phyloP scores from a whole-genome alignment of 2,888 invertebrate genomes.

The Limnephilus lunatus region DNA sequence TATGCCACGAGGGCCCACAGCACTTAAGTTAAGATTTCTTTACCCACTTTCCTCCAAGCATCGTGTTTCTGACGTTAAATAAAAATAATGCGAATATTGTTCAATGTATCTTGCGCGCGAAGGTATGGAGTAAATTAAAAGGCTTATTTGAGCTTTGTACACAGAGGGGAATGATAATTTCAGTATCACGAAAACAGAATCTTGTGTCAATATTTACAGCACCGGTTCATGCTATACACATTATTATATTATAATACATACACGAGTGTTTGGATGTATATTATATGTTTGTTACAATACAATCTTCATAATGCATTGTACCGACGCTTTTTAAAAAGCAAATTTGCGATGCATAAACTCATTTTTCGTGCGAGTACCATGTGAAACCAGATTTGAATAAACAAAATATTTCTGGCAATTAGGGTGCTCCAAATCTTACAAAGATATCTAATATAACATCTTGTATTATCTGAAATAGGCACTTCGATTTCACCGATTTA shows the following conservation, averaged over 20 bases:
- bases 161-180: conserved; percentile 44
- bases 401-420: neutral
- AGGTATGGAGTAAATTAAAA: conserved; percentile 6
- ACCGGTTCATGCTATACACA: conserved; percentile 23
- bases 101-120: neutral
- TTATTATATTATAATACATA: conserved; percentile 2
- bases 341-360: neutral
- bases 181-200: conserved; percentile 48
- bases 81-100: neutral
- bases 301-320: neutral
- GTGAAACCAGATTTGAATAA: neutral
- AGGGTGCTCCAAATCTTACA: neutral
- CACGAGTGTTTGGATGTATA: neutral
- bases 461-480: neutral
- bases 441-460: neutral
- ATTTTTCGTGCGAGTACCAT: neutral
- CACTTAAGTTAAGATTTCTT: neutral
- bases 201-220: conserved; percentile 44
- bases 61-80: neutral
- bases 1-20: too few relatives aligned
- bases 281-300: neutral
- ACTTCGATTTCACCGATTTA: neutral
- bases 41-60: neutral
- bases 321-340: neutral
- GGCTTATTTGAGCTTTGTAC: neutral